Conservation (phyloP, 2,888 invertebrate genomes). For the Erpobdella octoculata region DNA sequence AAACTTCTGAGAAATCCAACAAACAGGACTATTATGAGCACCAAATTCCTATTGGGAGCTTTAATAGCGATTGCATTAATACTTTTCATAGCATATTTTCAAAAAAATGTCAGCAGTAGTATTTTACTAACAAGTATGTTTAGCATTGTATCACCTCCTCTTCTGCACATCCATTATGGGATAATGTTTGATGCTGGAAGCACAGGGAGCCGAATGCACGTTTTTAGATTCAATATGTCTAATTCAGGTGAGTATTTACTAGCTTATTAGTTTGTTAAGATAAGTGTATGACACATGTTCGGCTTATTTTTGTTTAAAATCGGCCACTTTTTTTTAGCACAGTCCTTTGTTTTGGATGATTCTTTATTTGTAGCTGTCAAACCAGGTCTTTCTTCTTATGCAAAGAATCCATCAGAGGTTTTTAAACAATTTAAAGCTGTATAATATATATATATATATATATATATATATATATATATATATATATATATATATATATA, state of each 20-base stretch:
- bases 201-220: constrained; percentile 68
- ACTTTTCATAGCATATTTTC: no score
- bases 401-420: constrained; percentile 67
- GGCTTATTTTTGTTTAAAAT: no score
- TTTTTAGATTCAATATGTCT: constrained; percentile 45
- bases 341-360: constrained; percentile 40
- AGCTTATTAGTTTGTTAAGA: not conserved
- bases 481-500: no score
- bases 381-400: constrained; percentile 82
- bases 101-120: no score
- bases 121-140: no score
- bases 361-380: constrained; percentile 54
- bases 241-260: not conserved
- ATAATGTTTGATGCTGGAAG: constrained; percentile 89
- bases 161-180: constrained; percentile 64
- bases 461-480: no score
- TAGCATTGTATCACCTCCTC: no score
- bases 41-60: no score
- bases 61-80: no score
- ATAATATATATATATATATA: not conserved
- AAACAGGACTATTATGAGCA: no score
- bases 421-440: not conserved
- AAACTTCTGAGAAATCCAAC: no score
- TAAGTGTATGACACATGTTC: constrained; percentile 21
- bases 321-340: no score